Conservation (phyloP, 2,888 invertebrate genomes). For the Diloba caeruleocephala region DNA sequence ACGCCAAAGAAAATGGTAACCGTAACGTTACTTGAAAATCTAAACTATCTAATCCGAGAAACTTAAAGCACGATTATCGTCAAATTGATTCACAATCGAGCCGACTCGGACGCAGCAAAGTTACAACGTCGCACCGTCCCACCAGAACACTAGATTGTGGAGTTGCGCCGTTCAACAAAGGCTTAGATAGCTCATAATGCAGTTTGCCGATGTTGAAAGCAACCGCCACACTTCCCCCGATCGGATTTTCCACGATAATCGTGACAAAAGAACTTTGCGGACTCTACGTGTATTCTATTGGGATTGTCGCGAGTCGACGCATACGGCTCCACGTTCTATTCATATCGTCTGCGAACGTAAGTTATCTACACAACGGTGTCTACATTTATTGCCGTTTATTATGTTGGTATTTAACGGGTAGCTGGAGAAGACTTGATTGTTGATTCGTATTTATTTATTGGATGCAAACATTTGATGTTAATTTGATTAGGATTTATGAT, state of each 20-base stretch:
- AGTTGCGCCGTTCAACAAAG: slow-evolving; percentile 73
- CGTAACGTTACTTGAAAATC: slow-evolving; percentile 7
- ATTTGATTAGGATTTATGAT: neutral
- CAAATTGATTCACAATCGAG: slow-evolving; percentile 36
- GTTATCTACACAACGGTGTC: slow-evolving; percentile 68
- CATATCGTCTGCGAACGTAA: slow-evolving; percentile 70
- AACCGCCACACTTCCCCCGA: slow-evolving; percentile 84
- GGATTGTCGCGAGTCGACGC: slow-evolving; percentile 68
- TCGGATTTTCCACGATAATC: slow-evolving; percentile 88
- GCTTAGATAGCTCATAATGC: slow-evolving; percentile 87
- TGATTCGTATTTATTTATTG: slow-evolving; percentile 10
- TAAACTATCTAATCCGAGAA: slow-evolving; percentile 32
- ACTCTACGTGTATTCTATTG: slow-evolving; percentile 74
- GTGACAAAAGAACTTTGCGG: slow-evolving; percentile 88
- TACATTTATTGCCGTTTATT: slow-evolving; percentile 63
- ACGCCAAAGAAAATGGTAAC: slow-evolving; percentile 13
- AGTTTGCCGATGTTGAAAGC: slow-evolving; percentile 86
- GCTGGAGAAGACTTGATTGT: neutral
- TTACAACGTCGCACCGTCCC: slow-evolving; percentile 54
- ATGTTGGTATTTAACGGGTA: slow-evolving; percentile 40
- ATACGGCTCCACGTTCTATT: slow-evolving; percentile 71
- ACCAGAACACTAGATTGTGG: slow-evolving; percentile 74
- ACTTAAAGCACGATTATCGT: slow-evolving; percentile 51
- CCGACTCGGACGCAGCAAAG: slow-evolving; percentile 53
- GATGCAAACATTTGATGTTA: neutral